These are phyloP conservation scores for Carapus acus DNA, from an alignment of 2,797 vertebrate genomes.

Conservation along the genomic window DNA sequence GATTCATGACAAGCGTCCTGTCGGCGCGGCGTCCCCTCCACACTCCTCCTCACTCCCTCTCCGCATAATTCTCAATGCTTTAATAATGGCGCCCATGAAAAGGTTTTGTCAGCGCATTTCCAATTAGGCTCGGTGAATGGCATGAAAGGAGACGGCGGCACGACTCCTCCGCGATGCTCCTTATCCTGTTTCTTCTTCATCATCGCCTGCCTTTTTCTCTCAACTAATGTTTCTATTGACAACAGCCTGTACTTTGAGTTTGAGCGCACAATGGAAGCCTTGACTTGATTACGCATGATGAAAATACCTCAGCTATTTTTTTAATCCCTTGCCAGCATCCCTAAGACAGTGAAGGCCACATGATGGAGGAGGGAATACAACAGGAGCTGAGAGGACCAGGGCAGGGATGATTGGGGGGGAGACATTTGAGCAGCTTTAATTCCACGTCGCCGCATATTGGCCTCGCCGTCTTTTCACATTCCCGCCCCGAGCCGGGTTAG, in stretches of 20 bases:
- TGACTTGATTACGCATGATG: conserved; percentile 45
- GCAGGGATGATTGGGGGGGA: conserved; percentile 2
- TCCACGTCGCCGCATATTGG: conserved; percentile 1
- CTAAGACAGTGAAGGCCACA: conserved; percentile 1
- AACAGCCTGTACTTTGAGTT: conserved; percentile 35
- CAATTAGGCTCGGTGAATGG: conserved; percentile 40
- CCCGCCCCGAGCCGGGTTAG: conserved; percentile 13
- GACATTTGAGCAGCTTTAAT: not conserved
- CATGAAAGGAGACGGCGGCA: too few species aligned
- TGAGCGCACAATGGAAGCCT: conserved; percentile 30
- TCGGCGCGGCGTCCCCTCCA: too few species aligned
- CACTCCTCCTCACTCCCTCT: too few species aligned
- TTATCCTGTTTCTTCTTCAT: conserved; percentile 26
- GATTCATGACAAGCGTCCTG: conserved; percentile 9
- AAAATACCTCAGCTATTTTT: conserved; percentile 37
- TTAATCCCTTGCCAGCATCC: not conserved
- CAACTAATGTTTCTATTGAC: conserved; percentile 46
- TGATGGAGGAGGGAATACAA: not conserved
- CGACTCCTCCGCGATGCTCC: conserved; percentile 20
- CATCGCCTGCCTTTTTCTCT: conserved; percentile 6
- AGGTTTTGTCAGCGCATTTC: conserved; percentile 49
- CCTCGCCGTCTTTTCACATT: conserved; percentile 16
- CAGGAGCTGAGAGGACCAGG: conserved; percentile 5
- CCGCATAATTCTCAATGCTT: too few species aligned
- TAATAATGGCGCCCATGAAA: conserved; percentile 41